Evolutionary conservation across 2,888 invertebrate species (phyloP).

Genomic region (Dermolepida albohirtum): DNA sequence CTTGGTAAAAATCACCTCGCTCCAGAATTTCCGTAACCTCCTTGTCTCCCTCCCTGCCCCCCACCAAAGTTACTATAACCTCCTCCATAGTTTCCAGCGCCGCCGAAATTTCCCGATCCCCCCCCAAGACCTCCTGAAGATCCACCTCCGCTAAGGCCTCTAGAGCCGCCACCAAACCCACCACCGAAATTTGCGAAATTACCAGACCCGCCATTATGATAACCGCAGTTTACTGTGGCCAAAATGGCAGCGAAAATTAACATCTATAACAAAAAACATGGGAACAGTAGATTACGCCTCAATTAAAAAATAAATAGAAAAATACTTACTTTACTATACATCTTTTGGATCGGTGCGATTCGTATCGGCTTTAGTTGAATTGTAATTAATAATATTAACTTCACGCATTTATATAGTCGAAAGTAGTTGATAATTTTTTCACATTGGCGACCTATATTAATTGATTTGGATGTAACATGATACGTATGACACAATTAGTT

Average conservation of each 20-base stretch:
- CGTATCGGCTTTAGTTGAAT: conserved; percentile 4
- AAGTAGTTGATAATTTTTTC: conserved; percentile 1
- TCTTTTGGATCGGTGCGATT: conserved; percentile 10
- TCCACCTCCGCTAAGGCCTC: no score
- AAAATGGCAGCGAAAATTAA: conserved; percentile 25
- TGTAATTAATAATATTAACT: conserved; percentile 10
- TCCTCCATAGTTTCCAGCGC: conserved; percentile 5
- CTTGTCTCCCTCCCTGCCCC: conserved; percentile 8
- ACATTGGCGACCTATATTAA: conserved; percentile 16
- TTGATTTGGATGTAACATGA: conserved; percentile 21
- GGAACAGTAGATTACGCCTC: not conserved
- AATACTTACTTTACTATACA: conserved; percentile 26
- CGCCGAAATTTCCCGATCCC: conserved; percentile 5
- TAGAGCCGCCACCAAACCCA: no score
- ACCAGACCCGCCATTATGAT: conserved; percentile 16
- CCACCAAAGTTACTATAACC: conserved; percentile 10
- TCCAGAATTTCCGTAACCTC: conserved; percentile 22
- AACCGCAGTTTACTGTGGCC: conserved; percentile 21
- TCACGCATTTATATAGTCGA: conserved; percentile 17
- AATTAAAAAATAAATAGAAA: not conserved
- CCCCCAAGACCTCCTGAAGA: not conserved
- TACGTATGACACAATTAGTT: conserved; percentile 13
- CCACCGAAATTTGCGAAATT: conserved; percentile 1
- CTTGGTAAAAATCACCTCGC: conserved; percentile 1
- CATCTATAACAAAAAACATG: not conserved